Evolutionary conservation across 2,888 invertebrate species (phyloP).

Genomic region (Mimas tiliae): DNA sequence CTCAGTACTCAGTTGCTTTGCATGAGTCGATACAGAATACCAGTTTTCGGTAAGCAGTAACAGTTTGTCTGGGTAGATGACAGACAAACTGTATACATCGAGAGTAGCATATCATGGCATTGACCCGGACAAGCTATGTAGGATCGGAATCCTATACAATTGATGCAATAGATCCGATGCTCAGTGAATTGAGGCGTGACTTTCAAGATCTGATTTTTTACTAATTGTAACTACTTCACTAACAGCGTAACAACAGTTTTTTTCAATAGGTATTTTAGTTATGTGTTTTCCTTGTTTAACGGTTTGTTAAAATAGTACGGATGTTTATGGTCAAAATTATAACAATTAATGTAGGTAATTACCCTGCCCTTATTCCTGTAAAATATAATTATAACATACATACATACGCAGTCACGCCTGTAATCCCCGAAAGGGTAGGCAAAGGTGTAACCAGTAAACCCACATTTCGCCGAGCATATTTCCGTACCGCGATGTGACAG

Average conservation of each 20-base stretch:
- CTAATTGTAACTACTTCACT: not conserved
- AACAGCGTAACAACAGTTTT: constrained; percentile 11
- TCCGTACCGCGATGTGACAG: too few relatives aligned
- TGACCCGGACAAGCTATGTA: constrained; percentile 11
- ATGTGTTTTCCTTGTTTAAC: constrained; percentile 21
- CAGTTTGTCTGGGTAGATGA: constrained; percentile 10
- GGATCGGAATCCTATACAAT: constrained; percentile 8
- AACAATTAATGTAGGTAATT: too few relatives aligned
- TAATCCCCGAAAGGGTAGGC: too few relatives aligned
- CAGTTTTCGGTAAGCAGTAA: constrained; percentile 5
- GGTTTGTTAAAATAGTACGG: not conserved
- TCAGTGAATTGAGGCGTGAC: constrained; percentile 19
- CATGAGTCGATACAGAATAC: not conserved
- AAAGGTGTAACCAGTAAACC: too few relatives aligned
- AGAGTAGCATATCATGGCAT: constrained; percentile 9
- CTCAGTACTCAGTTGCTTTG: not conserved
- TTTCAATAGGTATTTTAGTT: constrained; percentile 7
- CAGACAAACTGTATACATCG: constrained; percentile 3
- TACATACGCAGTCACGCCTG: too few relatives aligned
- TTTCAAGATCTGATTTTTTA: constrained; percentile 17
- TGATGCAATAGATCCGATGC: constrained; percentile 19
- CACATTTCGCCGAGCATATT: too few relatives aligned
- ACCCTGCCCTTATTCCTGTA: too few relatives aligned
- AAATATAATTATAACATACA: too few relatives aligned
- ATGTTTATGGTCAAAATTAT: not conserved